Evolutionary conservation across 2,113 vertebrate species (phyloP).

Genomic region (Callorhinus ursinus): DNA sequence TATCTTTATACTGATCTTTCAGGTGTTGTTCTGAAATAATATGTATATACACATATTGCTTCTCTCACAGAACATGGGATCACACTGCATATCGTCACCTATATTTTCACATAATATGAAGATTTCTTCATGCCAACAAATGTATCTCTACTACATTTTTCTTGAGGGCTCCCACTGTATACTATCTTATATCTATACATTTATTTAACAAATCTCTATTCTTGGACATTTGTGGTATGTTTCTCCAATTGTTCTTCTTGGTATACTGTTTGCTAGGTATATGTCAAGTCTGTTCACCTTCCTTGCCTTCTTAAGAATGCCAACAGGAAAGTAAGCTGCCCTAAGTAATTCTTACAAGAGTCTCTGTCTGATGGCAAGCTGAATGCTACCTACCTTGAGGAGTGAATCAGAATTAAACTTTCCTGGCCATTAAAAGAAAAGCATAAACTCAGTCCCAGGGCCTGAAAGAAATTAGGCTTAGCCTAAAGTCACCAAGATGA

Average conservation of each 20-base stretch:
- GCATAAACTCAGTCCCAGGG: not conserved
- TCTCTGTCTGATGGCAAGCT: not conserved
- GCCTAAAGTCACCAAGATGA: not conserved
- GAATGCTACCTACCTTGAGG: not conserved
- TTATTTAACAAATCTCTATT: not conserved
- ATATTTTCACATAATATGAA: constrained; percentile 21
- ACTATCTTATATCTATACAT: not conserved
- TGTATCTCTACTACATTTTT: not conserved
- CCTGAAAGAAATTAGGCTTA: not conserved
- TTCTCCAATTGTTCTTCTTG: not conserved
- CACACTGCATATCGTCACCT: not conserved
- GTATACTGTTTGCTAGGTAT: not conserved
- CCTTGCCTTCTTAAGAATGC: not conserved
- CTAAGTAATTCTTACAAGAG: not conserved
- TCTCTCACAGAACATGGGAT: not conserved
- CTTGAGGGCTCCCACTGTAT: not conserved
- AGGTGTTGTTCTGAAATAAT: not conserved
- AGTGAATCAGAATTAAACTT: not conserved
- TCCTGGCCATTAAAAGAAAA: not conserved
- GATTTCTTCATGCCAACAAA: not conserved
- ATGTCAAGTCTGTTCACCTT: not conserved
- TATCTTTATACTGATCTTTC: not conserved
- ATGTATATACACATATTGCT: not conserved
- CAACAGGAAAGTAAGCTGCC: not conserved
- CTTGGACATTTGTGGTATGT: not conserved